phyloP scores from a whole-genome alignment of 2,113 vertebrate species.

The Phylloscopus whistleri region DNA sequence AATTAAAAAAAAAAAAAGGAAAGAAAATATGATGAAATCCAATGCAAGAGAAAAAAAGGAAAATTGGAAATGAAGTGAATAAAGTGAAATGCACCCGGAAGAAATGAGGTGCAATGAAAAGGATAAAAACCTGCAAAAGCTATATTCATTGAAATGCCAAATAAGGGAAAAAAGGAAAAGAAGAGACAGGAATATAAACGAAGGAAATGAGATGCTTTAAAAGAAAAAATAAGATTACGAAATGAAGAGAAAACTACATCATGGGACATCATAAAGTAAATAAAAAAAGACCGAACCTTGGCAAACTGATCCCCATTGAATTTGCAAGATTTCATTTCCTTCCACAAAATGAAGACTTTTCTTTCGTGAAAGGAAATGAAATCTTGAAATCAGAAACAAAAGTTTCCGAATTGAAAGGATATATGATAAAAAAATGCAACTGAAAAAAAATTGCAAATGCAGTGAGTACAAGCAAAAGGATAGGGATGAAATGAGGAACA shows the following conservation, averaged over 20 bases:
- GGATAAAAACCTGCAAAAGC: fast-evolving
- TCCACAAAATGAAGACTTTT: background rate
- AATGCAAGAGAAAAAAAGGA: background rate
- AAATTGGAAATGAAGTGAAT: background rate
- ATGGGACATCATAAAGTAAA: background rate
- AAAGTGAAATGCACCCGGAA: fast-evolving
- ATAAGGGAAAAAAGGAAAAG: background rate
- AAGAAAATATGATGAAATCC: background rate
- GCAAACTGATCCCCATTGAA: background rate
- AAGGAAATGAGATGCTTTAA: background rate
- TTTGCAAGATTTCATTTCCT: background rate
- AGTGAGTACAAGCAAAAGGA: background rate
- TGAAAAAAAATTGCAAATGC: background rate
- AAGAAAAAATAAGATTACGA: background rate
- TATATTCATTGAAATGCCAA: background rate
- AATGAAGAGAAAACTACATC: background rate
- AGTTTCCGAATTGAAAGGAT: background rate
- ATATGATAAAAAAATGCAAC: background rate
- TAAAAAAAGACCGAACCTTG: background rate
- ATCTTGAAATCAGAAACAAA: background rate
- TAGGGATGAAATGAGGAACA: background rate
- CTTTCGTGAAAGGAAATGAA: background rate
- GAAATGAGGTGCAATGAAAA: background rate
- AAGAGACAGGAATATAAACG: background rate
- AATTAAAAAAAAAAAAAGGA: no score